Evolutionary conservation across 2,113 vertebrate genomes (phyloP).

Genomic region (Chauna torquata): DNA sequence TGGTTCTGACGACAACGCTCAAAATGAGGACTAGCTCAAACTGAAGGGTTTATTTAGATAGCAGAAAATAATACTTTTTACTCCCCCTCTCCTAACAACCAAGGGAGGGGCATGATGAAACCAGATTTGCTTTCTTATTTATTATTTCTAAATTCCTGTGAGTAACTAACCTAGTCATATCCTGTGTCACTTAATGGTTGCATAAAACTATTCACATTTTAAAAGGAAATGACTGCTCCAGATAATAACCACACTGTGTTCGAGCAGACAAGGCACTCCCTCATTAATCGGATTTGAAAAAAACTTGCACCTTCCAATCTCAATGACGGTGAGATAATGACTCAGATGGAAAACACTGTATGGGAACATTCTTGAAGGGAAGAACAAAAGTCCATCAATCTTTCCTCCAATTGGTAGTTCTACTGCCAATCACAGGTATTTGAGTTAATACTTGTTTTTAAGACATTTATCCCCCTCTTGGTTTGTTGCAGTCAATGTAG

Average conservation of each 20-base stretch:
- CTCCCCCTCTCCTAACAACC: background rate
- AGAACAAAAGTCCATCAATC: background rate
- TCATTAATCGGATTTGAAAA: background rate
- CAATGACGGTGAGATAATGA: background rate
- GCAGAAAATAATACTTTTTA: background rate
- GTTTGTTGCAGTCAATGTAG: background rate
- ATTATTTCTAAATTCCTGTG: conserved; percentile 9
- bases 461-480: background rate
- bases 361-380: background rate
- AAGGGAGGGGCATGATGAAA: background rate
- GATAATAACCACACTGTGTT: background rate
- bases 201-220: background rate
- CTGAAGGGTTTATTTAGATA: background rate
- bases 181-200: conserved; percentile 20
- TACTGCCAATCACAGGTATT: background rate
- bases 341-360: background rate
- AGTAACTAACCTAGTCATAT: conserved; percentile 52
- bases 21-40: background rate
- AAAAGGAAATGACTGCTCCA: background rate
- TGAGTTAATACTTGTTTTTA: background rate
- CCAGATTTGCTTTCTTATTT: conserved; percentile 20
- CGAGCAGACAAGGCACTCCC: background rate
- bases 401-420: background rate
- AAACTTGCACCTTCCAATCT: background rate
- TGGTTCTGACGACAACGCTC: background rate